Evolutionary conservation across 2,113 vertebrate genomes (phyloP), one percentile per base, ranked within the genome.

Genomic region (Sporophila hypoxantha): DNA sequence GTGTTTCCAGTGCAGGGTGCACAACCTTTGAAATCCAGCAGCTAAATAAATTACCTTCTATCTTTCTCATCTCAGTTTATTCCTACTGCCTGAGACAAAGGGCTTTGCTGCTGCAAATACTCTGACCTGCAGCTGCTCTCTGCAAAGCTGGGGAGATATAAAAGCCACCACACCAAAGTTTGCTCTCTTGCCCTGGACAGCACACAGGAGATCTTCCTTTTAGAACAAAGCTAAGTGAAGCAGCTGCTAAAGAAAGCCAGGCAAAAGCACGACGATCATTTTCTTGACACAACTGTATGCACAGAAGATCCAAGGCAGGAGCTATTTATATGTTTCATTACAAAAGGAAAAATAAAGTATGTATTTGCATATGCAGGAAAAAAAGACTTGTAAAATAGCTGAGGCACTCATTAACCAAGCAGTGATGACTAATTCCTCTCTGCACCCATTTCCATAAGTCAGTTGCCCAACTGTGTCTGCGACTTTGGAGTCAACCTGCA

Each of bases 301-400:
- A 64, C 2, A 44, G 41, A 83, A 77, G 36, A 88, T 80, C 30
- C 62, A 77, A 83, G 62, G 65, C 37, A 68, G 55, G 64, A 91
- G 71, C 68, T 93, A 82, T 90, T 94, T 82, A 71, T 77, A 44
- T 10, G 47, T 87, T 89, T 56, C 60, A 82, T 39, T 87, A 70
- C n/a, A 70, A 80, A 91, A 93, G 44, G 66, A 20, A 47, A 47
- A 66, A 79, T 50, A 76, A 67, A 82, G 13, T 10, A 44, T 1
- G 1, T 8, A 87, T 93, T 94, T 93, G 92, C 90, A 92, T 92
- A 74, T 64, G 52, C 65, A 95, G 80, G 83, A 89, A 92, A 64
- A 64, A 85, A 60, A 59, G 82, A 50, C 64, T 93, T 59, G 66
- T 88, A 85, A 85, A 91, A 80, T 50, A 88, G 76, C 69, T 0